phyloP scores from a whole-genome alignment of 1,140 invertebrate genomes.

The Bombus impatiens region DNA sequence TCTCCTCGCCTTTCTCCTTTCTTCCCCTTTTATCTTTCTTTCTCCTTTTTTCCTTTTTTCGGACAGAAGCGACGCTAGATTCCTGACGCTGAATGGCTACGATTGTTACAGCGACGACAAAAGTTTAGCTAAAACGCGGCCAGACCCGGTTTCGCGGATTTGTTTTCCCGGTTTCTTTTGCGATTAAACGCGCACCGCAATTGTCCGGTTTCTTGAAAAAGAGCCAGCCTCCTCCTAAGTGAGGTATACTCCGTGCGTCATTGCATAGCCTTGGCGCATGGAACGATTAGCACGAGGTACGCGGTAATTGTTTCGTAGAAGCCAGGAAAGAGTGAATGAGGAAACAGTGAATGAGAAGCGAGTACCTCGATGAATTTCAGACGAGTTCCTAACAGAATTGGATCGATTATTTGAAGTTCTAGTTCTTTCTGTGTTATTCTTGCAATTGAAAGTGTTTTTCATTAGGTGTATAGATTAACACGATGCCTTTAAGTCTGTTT shows the following conservation, averaged over 20 bases:
- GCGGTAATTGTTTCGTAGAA: neutral
- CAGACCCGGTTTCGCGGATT: constrained; percentile 10
- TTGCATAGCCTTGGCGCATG: neutral
- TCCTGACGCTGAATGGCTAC: neutral
- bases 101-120: constrained; percentile 41
- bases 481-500: too few species aligned
- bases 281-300: neutral
- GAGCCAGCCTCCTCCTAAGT: neutral
- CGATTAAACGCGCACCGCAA: constrained; percentile 30
- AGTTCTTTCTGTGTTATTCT: too few species aligned
- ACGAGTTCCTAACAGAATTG: neutral
- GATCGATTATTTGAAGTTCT: neutral
- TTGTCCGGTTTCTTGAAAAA: constrained; percentile 19
- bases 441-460: too few species aligned
- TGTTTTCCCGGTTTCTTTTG: neutral
- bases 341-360: too few species aligned
- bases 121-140: constrained; percentile 39
- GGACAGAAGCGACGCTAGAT: neutral
- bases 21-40: neutral
- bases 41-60: neutral
- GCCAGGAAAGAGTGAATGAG: neutral
- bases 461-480: too few species aligned
- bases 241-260: neutral
- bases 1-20: neutral
- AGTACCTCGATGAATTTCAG: neutral